Evolutionary conservation across 2,888 invertebrate species (phyloP).

Genomic region (Oscheius sp.): DNA sequence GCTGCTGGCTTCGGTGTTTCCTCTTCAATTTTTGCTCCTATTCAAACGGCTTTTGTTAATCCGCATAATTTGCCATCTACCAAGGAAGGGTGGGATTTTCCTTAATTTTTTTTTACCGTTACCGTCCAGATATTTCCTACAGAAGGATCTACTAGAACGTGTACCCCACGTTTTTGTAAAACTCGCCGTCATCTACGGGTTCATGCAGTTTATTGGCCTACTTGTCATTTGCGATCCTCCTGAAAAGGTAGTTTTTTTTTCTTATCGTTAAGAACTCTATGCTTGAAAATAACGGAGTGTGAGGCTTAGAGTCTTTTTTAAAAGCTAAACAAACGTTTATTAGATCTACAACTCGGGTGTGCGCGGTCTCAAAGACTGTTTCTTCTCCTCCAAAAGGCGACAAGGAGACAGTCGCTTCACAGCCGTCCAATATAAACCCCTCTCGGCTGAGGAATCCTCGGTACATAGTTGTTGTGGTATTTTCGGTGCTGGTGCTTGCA

Average conservation of each 20-base stretch:
- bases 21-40: constrained; percentile 72
- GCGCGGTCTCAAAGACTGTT: constrained; percentile 1
- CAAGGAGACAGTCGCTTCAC: constrained; percentile 20
- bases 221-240: constrained; percentile 72
- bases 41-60: constrained; percentile 70
- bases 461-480: constrained; percentile 22
- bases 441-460: constrained; percentile 15
- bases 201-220: constrained; percentile 69
- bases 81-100: constrained; percentile 61
- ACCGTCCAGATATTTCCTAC: constrained; percentile 60
- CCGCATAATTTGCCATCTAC: constrained; percentile 65
- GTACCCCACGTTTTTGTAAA: constrained; percentile 65
- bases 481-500: neutral
- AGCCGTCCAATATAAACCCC: constrained; percentile 33
- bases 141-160: constrained; percentile 58
- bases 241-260: constrained; percentile 50
- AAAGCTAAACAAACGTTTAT: neutral
- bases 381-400: neutral
- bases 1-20: constrained; percentile 72
- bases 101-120: neutral
- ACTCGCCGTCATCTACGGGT: constrained; percentile 63
- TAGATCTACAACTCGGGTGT: constrained; percentile 32
- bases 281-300: neutral
- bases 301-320: neutral
- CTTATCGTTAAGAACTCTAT: neutral